Base-by-base conservation (phyloP, 2,888 invertebrate species). In the Onthophagus sagittarius region DNA sequence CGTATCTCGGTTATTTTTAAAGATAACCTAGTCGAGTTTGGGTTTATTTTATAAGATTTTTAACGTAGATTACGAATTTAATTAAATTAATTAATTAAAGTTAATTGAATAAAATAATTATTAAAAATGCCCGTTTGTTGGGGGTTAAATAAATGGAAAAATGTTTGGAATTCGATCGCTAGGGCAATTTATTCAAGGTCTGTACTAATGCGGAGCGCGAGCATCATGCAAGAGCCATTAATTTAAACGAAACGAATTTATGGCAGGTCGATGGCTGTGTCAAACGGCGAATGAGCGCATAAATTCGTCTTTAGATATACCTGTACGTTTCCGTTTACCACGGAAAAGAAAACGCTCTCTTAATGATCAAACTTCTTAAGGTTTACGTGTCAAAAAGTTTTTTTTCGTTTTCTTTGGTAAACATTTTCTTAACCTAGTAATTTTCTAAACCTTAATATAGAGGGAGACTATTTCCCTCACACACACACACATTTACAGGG, bases 251-350 rank as follows among this genome's bases (percentile, higher is more conserved):
- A 53, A 53, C 39, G 39, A 53, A 53, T 53, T 53, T 53, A 53
- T 53, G 39, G 39, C 39, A 53, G 39, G 39, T 53, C 39, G 39
- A 53, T 53, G 39, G 39, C 39, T 53, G 39, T 53, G 39, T 53
- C 39, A 53, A 53, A 53, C 39, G 39, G 39, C 39, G 39, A 53
- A 53, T 53, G 39, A 53, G 39, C 39, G 39, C 39, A 53, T 53
- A 53, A 53, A 53, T 53, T 71, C 72, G 75, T 72, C 64, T 64
- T n/a, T n/a, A 23, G 23, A 23, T 64, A 64, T 64, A 15, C 64
- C 7, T 64, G 64, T 64, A 15, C 64, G 64, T 64, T 64, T 15
- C 39, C 39, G 39, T 53, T 53, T 23, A 4, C 39, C 39, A 53
- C 39, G 39, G 11, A 53, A 53, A 53, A 53, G 39, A 53, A 53